A percentile compares a stretch with the other conserved stretches of the same genome.
phyloP scores from a whole-genome alignment of 1,140 invertebrate genomes.

The Aphidius gifuensis region DNA sequence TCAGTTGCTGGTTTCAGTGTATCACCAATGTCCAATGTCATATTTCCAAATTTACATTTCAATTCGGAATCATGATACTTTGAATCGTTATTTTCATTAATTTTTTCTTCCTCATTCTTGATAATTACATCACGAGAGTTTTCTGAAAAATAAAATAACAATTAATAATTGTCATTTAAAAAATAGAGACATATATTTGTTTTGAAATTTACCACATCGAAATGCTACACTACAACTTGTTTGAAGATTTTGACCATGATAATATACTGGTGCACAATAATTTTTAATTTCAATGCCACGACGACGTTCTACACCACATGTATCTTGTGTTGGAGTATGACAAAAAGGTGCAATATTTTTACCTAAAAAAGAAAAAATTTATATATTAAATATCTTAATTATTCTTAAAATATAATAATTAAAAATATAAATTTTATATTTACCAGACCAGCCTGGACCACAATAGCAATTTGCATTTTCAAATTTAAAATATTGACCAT shows the following conservation, averaged over 20 bases:
- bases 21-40: constrained; percentile 37
- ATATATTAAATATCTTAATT: background rate
- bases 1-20: constrained; percentile 29
- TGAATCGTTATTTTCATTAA: background rate
- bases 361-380: constrained; percentile 26
- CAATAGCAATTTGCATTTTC: constrained; percentile 30
- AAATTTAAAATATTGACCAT: constrained; percentile 32
- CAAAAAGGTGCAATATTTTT: constrained; percentile 41
- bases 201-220: constrained; percentile 37
- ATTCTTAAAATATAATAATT: background rate
- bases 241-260: constrained; percentile 23
- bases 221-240: constrained; percentile 25
- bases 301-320: constrained; percentile 29
- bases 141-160: background rate
- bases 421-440: background rate
- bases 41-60: constrained; percentile 32
- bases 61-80: constrained; percentile 10
- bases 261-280: constrained; percentile 38
- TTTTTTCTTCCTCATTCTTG: background rate
- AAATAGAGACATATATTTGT: too few relatives aligned
- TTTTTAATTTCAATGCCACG: constrained; percentile 14
- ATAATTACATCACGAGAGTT: background rate
- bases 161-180: too few relatives aligned
- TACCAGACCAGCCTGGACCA: constrained; percentile 32
- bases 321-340: constrained; percentile 2